phyloP scores from a whole-genome alignment of 2,888 invertebrate genomes.

The Apamea sordens region DNA sequence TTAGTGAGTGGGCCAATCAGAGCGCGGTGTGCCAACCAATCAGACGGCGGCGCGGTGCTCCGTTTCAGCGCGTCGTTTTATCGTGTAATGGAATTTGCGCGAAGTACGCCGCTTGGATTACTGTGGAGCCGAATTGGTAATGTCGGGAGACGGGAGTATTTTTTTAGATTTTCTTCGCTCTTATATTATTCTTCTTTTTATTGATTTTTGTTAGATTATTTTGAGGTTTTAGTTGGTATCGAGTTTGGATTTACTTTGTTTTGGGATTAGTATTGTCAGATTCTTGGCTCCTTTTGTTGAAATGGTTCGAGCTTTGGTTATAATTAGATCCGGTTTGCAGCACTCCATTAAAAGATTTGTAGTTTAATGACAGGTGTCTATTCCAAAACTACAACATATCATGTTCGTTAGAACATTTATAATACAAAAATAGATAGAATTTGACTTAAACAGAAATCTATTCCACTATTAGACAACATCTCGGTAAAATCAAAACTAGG shows the following conservation, averaged over 20 bases:
- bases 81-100: slow-evolving; percentile 89
- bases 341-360: background rate
- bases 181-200: slow-evolving; percentile 57
- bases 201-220: slow-evolving; percentile 72
- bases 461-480: background rate
- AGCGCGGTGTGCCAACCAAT: slow-evolving; percentile 88
- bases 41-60: slow-evolving; percentile 79
- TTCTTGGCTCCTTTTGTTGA: background rate
- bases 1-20: slow-evolving; percentile 86
- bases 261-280: background rate
- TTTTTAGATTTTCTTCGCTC: slow-evolving; percentile 29
- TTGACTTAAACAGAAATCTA: background rate
- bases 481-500: slow-evolving; percentile 17
- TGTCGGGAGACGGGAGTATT: slow-evolving; percentile 62
- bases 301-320: background rate
- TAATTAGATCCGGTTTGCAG: background rate
- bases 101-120: slow-evolving; percentile 84
- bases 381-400: background rate
- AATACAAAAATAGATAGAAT: background rate
- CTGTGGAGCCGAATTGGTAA: slow-evolving; percentile 81
- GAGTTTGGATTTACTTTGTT: slow-evolving; percentile 35
- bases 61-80: slow-evolving; percentile 81
- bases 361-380: no score
- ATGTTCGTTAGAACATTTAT: background rate
- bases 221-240: slow-evolving; percentile 60